Conservation (phyloP, 2,113 vertebrate species). For the Pterophyllum scalare region DNA sequence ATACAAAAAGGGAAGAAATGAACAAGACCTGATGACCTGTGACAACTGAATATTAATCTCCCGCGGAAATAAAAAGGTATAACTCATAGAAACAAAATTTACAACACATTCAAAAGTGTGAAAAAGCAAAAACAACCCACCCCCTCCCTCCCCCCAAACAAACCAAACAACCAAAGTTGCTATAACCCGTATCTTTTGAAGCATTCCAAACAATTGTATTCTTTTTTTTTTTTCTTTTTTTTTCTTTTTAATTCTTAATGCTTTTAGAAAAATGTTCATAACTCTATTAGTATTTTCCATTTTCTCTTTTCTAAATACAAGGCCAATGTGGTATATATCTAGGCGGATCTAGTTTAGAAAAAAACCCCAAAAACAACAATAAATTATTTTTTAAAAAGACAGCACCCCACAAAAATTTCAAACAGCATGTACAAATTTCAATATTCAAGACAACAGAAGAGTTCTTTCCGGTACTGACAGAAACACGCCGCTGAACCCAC, state of each 20-base stretch:
- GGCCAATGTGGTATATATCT: conserved; percentile 89
- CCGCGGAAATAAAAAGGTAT: conserved; percentile 50
- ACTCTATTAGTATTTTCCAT: conserved; percentile 85
- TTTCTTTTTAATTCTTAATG: conserved; percentile 81
- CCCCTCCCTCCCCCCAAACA: not conserved
- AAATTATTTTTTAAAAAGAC: conserved; percentile 77
- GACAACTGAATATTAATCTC: conserved; percentile 68
- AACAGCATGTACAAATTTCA: conserved; percentile 83
- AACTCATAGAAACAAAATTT: conserved; percentile 69
- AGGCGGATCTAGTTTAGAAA: conserved; percentile 82
- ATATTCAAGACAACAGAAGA: conserved; percentile 74
- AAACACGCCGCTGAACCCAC: conserved; percentile 63
- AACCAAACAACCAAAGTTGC: conserved; percentile 61
- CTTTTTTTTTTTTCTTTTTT: conserved; percentile 62
- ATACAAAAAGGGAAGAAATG: conserved; percentile 50
- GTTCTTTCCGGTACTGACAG: conserved; percentile 56
- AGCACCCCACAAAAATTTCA: conserved; percentile 81
- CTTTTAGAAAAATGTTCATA: conserved; percentile 86
- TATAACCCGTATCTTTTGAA: conserved; percentile 87
- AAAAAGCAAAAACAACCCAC: conserved; percentile 38
- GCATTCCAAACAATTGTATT: conserved; percentile 81
- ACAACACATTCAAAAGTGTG: conserved; percentile 75
- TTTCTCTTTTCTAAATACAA: conserved; percentile 86
- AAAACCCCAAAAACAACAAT: conserved; percentile 63
- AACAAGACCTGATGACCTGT: conserved; percentile 66